Evolutionary conservation across 2,888 invertebrate genomes (phyloP), one percentile per base, ranked within the genome.

Genomic region (Notodonta dromedarius): DNA sequence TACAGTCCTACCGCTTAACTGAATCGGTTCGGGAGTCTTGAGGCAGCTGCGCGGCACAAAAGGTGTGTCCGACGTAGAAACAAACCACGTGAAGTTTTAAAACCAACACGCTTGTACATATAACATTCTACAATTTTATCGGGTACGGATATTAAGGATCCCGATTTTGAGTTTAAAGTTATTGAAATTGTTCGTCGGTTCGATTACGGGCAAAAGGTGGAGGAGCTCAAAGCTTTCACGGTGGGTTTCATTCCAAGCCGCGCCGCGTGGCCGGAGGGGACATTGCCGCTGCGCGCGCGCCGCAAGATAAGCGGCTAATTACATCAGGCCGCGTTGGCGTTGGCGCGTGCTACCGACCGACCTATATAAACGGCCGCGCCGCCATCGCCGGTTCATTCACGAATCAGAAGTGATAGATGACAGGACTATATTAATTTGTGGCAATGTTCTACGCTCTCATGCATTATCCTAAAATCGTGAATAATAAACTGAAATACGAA

Each of bases 401-500:
- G 73, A 85, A 76, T 87, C 78, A 77, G 79, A 80, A 82, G 80
- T 87, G 73, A 82, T 90, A 85, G 79, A 93, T 93, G 91, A 88
- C 82, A 84, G 86, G 79, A 84, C 86, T 69, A 83, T 86, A 84
- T 79, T 90, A 90, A 79, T 83, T 88, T 77, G 93, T 93, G 91
- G 93, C 90, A 92, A 93, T 93, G 93, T 85, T 91, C 89, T 87
- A 85, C 91, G 87, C 87, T 87, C 88, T 84, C 90, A 89, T 91
- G 91, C 80, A 87, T 89, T 76, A 85, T 80, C 77, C 81, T 81
- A 79, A 83, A 79, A 80, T 81, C 77, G 83, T 85, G 77, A 86
- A 84, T 80, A 85, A 80, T 76, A 84, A 86, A 82, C 80, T 81
- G 55, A 82, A 86, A 78, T 85, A 87, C 88, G 90, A 90, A 88